Base-by-base conservation (phyloP, 2,113 vertebrate species). In the Cheilinus undulatus region DNA sequence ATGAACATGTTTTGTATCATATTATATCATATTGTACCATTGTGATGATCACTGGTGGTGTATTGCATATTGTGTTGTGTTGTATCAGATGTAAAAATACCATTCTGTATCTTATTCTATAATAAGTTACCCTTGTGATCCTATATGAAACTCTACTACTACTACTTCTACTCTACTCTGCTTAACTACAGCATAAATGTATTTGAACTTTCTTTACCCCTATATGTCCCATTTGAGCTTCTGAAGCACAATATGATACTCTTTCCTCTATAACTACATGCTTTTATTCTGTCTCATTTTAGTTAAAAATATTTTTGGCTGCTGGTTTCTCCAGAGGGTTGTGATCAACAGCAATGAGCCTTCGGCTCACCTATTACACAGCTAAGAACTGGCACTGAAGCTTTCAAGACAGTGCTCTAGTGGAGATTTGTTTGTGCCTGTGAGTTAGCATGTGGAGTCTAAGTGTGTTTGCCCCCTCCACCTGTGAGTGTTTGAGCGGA, bases 401-500 rank as follows among this genome's bases (percentile, higher is more conserved):
- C 53, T 56, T 40, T 46, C 8, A 24, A 27, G 22, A 4, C 19
- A 14, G 26, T 13, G 58, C 50, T 48, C 63, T 56, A 14, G 13
- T 73, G 46, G 52, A 51, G 65, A n/a, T 67, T 45, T 53, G 50
- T 20, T 3, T 1, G 12, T 46, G 61, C 43, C 20, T 72, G 53
- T 48, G 54, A 68, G 57, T 56, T 19, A 30, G 24, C 62, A 50
- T 49, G 24, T 66, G 50, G 22, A 49, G 57, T 59, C 26, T 26
- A n/a, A n/a, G 20, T 65, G 70, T 73, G 68, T 76, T 59, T 58
- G 2, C 43, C 45, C 7, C 40, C 63, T 50, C 76, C 77, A 86
- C 86, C 82, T 86, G 82, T 50, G 76, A 69, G 54, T 22, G 65
- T 64, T 58, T 75, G 57, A 85, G 81, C 76, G 60, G 67, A 85